Evolutionary conservation across 2,888 invertebrate genomes (phyloP).

Genomic region (Tetragonisca angustula): DNA sequence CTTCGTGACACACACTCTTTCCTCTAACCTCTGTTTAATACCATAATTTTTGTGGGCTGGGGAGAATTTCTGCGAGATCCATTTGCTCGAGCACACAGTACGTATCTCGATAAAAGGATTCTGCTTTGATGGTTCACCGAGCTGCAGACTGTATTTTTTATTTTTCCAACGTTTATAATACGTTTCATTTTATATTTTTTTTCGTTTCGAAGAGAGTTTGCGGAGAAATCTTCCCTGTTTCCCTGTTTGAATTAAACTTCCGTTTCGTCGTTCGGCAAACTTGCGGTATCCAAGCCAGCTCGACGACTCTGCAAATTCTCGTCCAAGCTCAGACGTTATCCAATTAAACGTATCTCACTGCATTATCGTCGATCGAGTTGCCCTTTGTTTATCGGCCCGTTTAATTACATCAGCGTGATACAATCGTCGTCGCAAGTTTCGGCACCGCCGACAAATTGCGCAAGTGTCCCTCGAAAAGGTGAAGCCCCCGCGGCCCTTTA

Average conservation of each 20-base stretch:
- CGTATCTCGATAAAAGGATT: constrained; percentile 12
- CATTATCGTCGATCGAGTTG: constrained; percentile 20
- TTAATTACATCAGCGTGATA: constrained; percentile 37
- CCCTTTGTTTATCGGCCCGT: constrained; percentile 23
- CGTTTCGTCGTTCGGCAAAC: no score
- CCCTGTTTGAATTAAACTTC: no score
- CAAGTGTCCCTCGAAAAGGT: constrained; percentile 45
- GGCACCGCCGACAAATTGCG: constrained; percentile 40
- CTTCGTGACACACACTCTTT: background rate
- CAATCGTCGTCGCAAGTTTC: constrained; percentile 39
- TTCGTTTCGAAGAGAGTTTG: background rate
- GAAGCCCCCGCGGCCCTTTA: constrained; percentile 44
- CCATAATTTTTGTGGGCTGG: background rate
- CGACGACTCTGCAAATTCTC: no score
- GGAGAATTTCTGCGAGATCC: background rate
- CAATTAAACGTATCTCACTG: background rate
- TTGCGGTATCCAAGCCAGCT: no score
- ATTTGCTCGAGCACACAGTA: background rate
- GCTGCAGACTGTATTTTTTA: background rate
- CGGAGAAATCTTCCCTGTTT: no score
- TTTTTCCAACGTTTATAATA: background rate
- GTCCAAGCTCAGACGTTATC: background rate
- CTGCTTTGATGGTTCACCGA: background rate
- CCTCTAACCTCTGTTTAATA: constrained; percentile 7
- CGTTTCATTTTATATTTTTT: background rate